Base-by-base conservation (phyloP, 1,140 invertebrate species). In the Colletes latitarsis region DNA sequence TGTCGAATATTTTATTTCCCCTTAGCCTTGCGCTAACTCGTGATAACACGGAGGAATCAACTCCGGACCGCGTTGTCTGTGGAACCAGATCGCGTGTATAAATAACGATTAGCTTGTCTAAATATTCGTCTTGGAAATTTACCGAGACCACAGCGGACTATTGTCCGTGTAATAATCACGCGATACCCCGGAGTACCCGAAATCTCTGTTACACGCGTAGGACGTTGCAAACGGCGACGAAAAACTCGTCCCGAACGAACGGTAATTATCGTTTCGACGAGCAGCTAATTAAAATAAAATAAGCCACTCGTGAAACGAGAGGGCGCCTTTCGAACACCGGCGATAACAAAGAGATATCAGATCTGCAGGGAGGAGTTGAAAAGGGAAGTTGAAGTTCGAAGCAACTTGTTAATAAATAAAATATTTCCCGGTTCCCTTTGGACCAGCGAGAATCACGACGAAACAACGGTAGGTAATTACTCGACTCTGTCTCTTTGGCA, bases 1-100 rank as follows among this genome's bases (percentile, higher is more conserved):
- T 21, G 76, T 63, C 55, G 62, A 78, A 72, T 58, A 72, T 78
- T 78, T 71, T 72, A 78, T 78, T 69, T 78, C 46, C 67, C 66
- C 49, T 52, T 70, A 71, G 63, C 58, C 46, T 46, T 30, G n/a
- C 46, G 57, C 21, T 77, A 71, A 77, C 57, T 53, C 46, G 67
- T 30, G 76, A 77, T 69, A 71, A 63, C 46, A 4, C 9, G 15
- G 10, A 53, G 12, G 64, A 15, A 60, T 68, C 74, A 53, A 77
- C 49, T 0, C 17, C n/a, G 30, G 30, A 19, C 1, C 5, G n/a
- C 63, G 60, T 15, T n/a, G 1, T 12, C n/a, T n/a, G 9, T 6
- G 3, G 17, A 3, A 17, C 63, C 57, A 30, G 58, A 60, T 21
- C 60, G 10, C 39, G 30, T 17, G 30, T 60, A 10, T 60, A 17